Conservation (phyloP, 2,888 invertebrate species). For the Tipula unca region DNA sequence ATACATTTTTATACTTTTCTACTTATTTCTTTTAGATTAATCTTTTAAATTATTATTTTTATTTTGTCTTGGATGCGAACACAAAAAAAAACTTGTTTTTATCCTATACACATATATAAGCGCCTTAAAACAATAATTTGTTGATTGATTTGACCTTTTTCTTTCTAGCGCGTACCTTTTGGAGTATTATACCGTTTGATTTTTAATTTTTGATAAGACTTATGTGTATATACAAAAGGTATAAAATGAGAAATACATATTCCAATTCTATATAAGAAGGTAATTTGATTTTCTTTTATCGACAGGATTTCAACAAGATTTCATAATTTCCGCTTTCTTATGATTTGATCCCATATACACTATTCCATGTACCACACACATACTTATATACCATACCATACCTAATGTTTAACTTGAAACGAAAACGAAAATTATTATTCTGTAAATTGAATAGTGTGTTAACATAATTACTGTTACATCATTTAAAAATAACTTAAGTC, state of each 20-base stretch:
- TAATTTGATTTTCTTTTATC: neutral
- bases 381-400: neutral
- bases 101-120: neutral
- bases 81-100: neutral
- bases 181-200: neutral
- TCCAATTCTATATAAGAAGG: neutral
- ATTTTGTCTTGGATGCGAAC: neutral
- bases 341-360: neutral
- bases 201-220: neutral
- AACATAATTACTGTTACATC: neutral
- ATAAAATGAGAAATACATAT: neutral
- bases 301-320: neutral
- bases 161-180: neutral
- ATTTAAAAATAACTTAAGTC: neutral
- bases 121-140: constrained; percentile 8
- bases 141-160: neutral
- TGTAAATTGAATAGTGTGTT: neutral
- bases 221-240: neutral
- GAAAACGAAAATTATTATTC: neutral
- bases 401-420: neutral
- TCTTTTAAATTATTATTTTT: constrained; percentile 4
- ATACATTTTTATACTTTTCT: neutral
- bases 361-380: neutral
- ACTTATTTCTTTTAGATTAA: constrained; percentile 8
- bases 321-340: neutral